Conservation (phyloP, 2,113 vertebrate species). For the Leuciscus idus region DNA sequence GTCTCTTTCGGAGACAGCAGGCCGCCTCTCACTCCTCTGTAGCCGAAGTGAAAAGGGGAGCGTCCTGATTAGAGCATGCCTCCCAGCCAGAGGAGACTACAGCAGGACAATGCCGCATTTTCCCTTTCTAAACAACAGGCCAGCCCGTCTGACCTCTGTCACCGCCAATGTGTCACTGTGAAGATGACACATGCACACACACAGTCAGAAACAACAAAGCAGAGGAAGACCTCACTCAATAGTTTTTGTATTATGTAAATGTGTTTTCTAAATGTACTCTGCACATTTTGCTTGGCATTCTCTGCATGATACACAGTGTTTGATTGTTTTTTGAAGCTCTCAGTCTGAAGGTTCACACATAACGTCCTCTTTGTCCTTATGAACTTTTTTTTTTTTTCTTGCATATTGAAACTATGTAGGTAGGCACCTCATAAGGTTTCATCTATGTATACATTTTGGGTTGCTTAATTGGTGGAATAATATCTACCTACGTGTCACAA, state of each 20-base stretch:
- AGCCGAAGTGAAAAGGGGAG: conserved; percentile 61
- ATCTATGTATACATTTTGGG: too few species aligned
- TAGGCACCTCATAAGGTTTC: too few species aligned
- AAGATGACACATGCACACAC: conserved; percentile 68
- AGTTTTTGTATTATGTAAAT: conserved; percentile 51
- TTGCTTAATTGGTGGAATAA: too few species aligned
- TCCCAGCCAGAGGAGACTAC: conserved; percentile 68
- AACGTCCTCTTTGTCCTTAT: neutral
- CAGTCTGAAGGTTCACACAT: neutral
- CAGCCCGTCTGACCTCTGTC: conserved; percentile 82
- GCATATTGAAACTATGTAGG: too few species aligned
- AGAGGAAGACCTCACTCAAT: conserved; percentile 42
- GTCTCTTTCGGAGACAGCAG: conserved; percentile 56
- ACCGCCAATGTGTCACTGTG: conserved; percentile 76
- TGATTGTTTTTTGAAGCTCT: neutral
- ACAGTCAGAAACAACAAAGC: conserved; percentile 39
- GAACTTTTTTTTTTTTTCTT: too few species aligned
- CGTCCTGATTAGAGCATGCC: conserved; percentile 69
- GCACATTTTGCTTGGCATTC: conserved; percentile 47
- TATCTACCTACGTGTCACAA: too few species aligned
- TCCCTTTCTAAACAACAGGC: conserved; percentile 77
- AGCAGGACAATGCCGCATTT: conserved; percentile 74
- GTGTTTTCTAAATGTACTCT: conserved; percentile 13
- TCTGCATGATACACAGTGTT: conserved; percentile 10
- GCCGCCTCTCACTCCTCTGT: conserved; percentile 58